phyloP scores from a whole-genome alignment of 2,113 vertebrate genomes.

The Malurus melanocephalus region DNA sequence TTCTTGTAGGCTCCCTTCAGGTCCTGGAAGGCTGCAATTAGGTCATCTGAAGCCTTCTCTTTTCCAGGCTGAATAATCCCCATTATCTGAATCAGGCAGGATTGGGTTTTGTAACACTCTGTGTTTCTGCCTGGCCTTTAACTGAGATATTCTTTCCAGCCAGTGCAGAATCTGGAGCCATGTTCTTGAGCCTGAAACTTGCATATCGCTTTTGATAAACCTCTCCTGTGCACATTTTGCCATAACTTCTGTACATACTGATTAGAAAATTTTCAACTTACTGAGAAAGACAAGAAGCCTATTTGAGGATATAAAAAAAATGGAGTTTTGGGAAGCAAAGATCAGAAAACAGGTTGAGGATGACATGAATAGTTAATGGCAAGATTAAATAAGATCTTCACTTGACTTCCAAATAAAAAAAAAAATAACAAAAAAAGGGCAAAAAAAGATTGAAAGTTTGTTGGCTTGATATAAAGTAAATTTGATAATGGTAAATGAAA shows the following conservation, averaged over 20 bases:
- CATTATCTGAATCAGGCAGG: not conserved
- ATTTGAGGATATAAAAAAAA: not conserved
- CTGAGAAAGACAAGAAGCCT: not conserved
- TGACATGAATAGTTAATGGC: not conserved
- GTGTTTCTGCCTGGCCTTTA: not conserved
- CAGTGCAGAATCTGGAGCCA: not conserved
- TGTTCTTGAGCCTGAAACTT: not conserved
- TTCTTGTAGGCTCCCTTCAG: not conserved
- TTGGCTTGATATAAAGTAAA: not conserved
- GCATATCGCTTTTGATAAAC: not conserved
- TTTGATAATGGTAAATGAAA: not conserved
- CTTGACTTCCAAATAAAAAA: not conserved
- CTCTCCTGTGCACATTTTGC: not conserved
- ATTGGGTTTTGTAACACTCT: not conserved
- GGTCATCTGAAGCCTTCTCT: not conserved
- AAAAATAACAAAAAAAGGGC: not conserved
- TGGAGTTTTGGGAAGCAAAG: not conserved
- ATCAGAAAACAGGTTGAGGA: not conserved
- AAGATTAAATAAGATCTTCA: not conserved
- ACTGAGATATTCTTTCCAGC: not conserved
- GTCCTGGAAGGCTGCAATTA: not conserved
- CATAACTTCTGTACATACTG: not conserved
- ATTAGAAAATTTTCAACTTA: not conserved
- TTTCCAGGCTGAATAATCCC: not conserved
- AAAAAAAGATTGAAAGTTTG: not conserved